phyloP scores from a whole-genome alignment of 2,113 vertebrate genomes.

The Corythoichthys intestinalis region DNA sequence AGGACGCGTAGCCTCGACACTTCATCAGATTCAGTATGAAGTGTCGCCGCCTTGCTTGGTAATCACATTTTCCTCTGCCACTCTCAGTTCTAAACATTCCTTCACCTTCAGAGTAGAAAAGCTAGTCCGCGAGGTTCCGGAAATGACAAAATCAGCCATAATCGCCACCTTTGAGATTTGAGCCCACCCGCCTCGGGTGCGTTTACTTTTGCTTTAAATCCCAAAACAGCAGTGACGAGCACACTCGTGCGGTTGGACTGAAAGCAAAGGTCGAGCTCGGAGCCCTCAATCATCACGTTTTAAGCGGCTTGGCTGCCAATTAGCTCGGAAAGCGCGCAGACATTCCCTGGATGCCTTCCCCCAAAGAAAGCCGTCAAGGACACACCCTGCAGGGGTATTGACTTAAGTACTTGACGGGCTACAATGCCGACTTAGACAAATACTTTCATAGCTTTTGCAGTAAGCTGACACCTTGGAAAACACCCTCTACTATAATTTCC shows the following conservation, averaged over 20 bases:
- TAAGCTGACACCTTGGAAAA: neutral
- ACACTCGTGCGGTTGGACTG: conserved; percentile 35
- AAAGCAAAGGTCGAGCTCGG: conserved; percentile 38
- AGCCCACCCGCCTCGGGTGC: conserved; percentile 46
- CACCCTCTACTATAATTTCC: neutral
- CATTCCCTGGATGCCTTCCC: conserved; percentile 32
- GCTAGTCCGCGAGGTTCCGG: no score
- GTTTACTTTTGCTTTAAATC: conserved; percentile 65
- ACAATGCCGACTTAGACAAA: conserved; percentile 1
- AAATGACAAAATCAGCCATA: neutral
- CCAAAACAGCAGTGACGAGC: conserved; percentile 40
- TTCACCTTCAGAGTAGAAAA: neutral
- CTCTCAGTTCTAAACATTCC: conserved; percentile 1
- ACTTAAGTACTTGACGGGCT: conserved; percentile 16
- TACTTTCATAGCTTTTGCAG: neutral
- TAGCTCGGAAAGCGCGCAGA: conserved; percentile 33
- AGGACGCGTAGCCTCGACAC: neutral
- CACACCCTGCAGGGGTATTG: conserved; percentile 23
- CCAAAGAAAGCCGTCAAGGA: conserved; percentile 9
- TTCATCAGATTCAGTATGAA: conserved; percentile 1
- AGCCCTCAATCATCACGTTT: conserved; percentile 25
- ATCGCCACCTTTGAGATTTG: neutral
- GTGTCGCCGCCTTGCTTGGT: neutral
- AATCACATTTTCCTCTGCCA: neutral
- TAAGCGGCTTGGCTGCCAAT: conserved; percentile 35